These are phyloP conservation scores for Hyperopisus bebe DNA, from an alignment of 2,113 vertebrate species.

Conservation along the genomic window DNA sequence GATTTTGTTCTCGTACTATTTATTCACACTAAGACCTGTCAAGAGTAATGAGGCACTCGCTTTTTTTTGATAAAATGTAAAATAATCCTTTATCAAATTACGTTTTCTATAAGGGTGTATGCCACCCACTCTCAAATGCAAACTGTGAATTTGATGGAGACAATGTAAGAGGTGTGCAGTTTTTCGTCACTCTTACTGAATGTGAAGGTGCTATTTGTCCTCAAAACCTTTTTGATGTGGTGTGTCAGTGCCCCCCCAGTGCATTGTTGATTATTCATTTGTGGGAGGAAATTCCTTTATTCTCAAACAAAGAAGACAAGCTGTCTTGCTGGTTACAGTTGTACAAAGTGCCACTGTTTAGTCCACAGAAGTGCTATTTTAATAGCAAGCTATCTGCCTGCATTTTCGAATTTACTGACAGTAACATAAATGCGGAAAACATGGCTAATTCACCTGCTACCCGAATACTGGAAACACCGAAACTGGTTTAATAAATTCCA, in stretches of 20 bases:
- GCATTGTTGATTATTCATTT: neutral
- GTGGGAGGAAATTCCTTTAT: neutral
- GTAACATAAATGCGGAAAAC: neutral
- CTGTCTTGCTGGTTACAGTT: neutral
- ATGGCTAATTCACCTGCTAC: neutral
- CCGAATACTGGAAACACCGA: neutral
- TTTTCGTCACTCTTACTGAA: neutral
- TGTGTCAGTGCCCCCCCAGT: neutral
- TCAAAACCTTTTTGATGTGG: neutral
- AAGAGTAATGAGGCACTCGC: neutral
- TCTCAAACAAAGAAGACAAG: neutral
- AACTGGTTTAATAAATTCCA: neutral
- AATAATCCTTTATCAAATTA: neutral
- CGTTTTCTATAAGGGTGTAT: neutral
- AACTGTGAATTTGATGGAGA: neutral
- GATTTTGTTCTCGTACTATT: neutral
- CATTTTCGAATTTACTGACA: neutral
- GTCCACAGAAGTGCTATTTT: neutral
- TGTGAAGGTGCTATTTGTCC: neutral
- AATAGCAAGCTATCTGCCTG: neutral
- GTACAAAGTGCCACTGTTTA: neutral
- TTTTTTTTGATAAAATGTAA: neutral
- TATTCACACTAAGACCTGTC: neutral
- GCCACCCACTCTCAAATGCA: neutral
- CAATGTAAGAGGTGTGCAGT: neutral